Percentiles rank a stretch among this genome's conserved stretches.
Evolutionary conservation across 92 coral and sea anemone genomes (phyloP).

Genomic region (Blastomussa wellsi): DNA sequence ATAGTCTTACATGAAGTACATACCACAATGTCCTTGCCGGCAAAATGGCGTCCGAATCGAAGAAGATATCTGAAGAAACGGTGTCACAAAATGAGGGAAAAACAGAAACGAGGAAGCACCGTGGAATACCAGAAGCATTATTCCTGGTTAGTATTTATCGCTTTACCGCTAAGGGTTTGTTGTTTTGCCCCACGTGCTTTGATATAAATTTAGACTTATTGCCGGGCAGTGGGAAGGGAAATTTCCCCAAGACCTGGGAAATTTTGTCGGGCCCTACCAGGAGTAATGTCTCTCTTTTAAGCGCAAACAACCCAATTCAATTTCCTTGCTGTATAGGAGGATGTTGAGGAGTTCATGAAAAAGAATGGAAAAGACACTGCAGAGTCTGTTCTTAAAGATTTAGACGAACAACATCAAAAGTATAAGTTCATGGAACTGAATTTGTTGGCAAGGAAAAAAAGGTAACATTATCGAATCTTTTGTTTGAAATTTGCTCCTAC

Average conservation of each 20-base stretch:
- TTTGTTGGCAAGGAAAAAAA: conserved; percentile 83
- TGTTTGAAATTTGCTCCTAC: background rate
- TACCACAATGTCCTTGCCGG: conserved; percentile 32
- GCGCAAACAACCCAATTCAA: background rate
- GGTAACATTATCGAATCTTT: conserved; percentile 36
- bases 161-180: background rate
- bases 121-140: conserved; percentile 97
- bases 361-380: conserved; percentile 83
- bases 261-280: no score
- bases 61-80: conserved; percentile 28
- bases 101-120: conserved; percentile 72
- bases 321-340: conserved; percentile 63
- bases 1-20: conserved; percentile 10
- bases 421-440: conserved; percentile 97
- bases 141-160: conserved; percentile 64
- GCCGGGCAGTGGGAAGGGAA: conserved; percentile 3
- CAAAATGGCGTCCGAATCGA: conserved; percentile 91
- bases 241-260: background rate
- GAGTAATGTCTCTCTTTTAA: background rate
- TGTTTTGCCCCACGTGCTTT: background rate
- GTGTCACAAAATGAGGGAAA: conserved; percentile 30
- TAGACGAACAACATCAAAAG: conserved; percentile 96
- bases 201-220: background rate
- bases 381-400: conserved; percentile 78
- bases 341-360: conserved; percentile 89